Base-by-base conservation (phyloP, 2,797 vertebrate genomes). In the Spinus pinus region DNA sequence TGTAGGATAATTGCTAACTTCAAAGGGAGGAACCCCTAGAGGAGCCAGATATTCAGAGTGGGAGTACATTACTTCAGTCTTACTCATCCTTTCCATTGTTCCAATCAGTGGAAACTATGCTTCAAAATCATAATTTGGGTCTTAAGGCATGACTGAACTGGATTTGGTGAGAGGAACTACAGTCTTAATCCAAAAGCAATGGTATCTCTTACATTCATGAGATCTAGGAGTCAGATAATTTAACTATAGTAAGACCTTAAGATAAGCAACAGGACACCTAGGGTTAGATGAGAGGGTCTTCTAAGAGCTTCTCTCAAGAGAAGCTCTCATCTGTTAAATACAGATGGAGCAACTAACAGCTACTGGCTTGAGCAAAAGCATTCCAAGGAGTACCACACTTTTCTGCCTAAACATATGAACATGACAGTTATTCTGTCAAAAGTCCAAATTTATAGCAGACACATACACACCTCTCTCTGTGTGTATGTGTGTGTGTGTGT, bases 401-500 rank as follows among this genome's bases (percentile, higher is more conserved):
- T 66, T 56, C n/a, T 1, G 0, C 30, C 30, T 91, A 54, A 85
- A 66, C 18, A 89, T 71, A 33, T 41, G 33, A 89, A 44, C 33
- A 20, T 1, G 4, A 41, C 41, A 83, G 11, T 73, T 87, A 44
- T 24, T 70, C 65, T 82, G 16, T 70, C 25, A 88, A 81, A 69
- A 15, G 39, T 82, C 56, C 47, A 73, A 39, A 90, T 51, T 60
- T 8, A 27, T 21, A 73, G 12, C 20, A 67, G 16, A 51, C 37
- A 81, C 15, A 67, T 41, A 42, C 9, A 31, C 14, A 18, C 3
- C 17, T 4, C 0, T 12, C 17, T 4, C 1, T 51, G 3, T 54
- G 8, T 56, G n/a, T 51, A 3, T 54, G 8, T 56, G n/a, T 56
- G 54, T 15, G 14, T 39, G 39, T 56, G 1, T 24, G 46, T 12